A percentile compares a stretch with the other conserved stretches of the same genome.
These are phyloP conservation scores for Fratercula arctica DNA, from an alignment of 2,797 vertebrate genomes.

Conservation along the genomic window DNA sequence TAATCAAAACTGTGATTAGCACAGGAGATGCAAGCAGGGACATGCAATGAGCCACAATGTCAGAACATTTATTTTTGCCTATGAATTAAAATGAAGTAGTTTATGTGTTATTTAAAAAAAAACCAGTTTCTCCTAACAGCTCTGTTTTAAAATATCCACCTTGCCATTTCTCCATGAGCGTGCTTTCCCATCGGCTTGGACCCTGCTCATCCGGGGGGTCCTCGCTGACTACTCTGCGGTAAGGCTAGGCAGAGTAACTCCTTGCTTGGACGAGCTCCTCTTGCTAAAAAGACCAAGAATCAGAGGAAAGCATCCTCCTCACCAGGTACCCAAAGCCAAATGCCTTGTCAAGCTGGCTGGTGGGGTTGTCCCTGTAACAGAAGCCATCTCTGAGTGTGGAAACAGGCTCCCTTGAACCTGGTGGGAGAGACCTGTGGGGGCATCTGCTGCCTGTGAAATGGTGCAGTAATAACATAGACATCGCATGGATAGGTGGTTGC, in stretches of 20 bases:
- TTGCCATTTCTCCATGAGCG: background rate
- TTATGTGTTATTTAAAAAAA: background rate
- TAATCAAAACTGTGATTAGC: background rate
- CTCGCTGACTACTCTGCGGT: background rate
- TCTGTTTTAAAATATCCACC: background rate
- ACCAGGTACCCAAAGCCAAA: background rate
- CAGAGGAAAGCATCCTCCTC: background rate
- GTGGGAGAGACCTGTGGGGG: background rate
- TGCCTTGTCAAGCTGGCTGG: background rate
- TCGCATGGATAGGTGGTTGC: background rate
- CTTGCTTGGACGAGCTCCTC: background rate
- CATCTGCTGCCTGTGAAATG: background rate
- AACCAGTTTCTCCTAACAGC: background rate
- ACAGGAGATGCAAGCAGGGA: background rate
- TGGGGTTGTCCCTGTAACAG: background rate
- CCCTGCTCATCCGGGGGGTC: background rate
- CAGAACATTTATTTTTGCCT: background rate
- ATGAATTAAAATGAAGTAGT: background rate
- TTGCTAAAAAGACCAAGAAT: background rate
- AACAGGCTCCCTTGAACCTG: background rate
- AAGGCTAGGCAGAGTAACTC: background rate
- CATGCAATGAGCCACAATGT: fast-evolving
- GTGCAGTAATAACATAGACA: background rate
- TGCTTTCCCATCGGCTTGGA: background rate
- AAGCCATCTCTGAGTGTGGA: background rate